Percentiles rank a stretch among this genome's conserved stretches.
These are phyloP conservation scores for Cosmopolites sordidus DNA, from an alignment of 2,888 invertebrate species.

Conservation along the genomic window DNA sequence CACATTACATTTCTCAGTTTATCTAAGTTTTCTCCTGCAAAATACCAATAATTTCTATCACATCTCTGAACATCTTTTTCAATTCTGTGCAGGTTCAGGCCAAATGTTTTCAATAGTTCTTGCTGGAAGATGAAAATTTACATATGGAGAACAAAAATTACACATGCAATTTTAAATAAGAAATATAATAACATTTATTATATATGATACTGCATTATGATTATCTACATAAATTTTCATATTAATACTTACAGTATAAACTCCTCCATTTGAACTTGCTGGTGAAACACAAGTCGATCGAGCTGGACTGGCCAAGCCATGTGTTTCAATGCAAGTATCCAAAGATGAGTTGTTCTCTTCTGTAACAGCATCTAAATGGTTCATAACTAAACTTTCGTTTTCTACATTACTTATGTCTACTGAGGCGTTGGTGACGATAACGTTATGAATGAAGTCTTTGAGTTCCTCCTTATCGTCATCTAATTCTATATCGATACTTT, in stretches of 20 bases:
- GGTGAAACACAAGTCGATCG: slow-evolving; percentile 70
- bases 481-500: neutral
- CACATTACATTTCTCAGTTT: slow-evolving; percentile 93
- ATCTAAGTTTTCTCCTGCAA: slow-evolving; percentile 85
- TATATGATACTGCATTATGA: no score
- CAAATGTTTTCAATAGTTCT: slow-evolving; percentile 79
- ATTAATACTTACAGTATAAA: slow-evolving; percentile 71
- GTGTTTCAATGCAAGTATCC: slow-evolving; percentile 47
- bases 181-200: no score
- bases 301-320: slow-evolving; percentile 46
- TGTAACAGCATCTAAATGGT: slow-evolving; percentile 54
- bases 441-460: slow-evolving; percentile 53
- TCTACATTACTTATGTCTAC: slow-evolving; percentile 54
- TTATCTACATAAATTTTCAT: no score
- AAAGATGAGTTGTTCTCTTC: slow-evolving; percentile 54
- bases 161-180: no score
- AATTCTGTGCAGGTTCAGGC: slow-evolving; percentile 86
- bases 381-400: slow-evolving; percentile 53
- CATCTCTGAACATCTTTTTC: slow-evolving; percentile 96
- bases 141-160: no score
- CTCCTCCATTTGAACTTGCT: slow-evolving; percentile 86
- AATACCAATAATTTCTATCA: slow-evolving; percentile 92
- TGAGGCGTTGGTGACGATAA: slow-evolving; percentile 69
- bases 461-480: slow-evolving; percentile 30
- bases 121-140: no score